A percentile compares a stretch with the other conserved stretches of the same genome.
Evolutionary conservation across 1,140 invertebrate species (phyloP).

Genomic region (Elysia chlorotica): DNA sequence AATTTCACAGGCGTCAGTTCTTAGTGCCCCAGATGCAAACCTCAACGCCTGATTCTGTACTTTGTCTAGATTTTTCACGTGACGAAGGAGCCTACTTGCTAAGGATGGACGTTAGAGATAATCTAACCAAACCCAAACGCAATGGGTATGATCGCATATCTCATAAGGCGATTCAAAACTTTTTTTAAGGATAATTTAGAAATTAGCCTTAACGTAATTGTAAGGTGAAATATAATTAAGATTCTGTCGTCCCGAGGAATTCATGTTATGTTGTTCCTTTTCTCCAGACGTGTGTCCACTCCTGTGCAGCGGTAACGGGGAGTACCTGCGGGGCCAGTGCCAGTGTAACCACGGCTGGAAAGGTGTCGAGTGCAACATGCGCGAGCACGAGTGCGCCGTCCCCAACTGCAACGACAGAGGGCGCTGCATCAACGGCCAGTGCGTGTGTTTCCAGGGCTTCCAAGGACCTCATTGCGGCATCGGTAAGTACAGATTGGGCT

Average conservation of each 20-base stretch:
- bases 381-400: slow-evolving; percentile 53
- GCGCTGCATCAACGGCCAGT: slow-evolving; percentile 58
- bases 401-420: slow-evolving; percentile 60
- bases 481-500: too few relatives aligned
- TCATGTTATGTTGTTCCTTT: too few relatives aligned
- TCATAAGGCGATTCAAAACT: neutral
- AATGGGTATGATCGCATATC: neutral
- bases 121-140: neutral
- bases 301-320: slow-evolving; percentile 59
- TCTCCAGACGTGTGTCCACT: slow-evolving; percentile 73
- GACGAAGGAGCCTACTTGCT: too few relatives aligned
- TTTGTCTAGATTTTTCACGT: too few relatives aligned
- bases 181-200: neutral
- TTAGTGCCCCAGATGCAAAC: too few relatives aligned
- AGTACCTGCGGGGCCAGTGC: slow-evolving; percentile 56
- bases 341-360: slow-evolving; percentile 60
- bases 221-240: neutral
- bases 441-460: slow-evolving; percentile 57
- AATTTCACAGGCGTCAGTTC: too few relatives aligned
- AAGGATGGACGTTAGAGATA: neutral
- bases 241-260: neutral
- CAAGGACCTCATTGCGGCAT: slow-evolving; percentile 56
- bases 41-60: too few relatives aligned
- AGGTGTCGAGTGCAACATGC: slow-evolving; percentile 57
- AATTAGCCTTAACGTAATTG: neutral